These are phyloP conservation scores for Dicycla oo DNA, from an alignment of 2,888 invertebrate genomes.

Conservation along the genomic window DNA sequence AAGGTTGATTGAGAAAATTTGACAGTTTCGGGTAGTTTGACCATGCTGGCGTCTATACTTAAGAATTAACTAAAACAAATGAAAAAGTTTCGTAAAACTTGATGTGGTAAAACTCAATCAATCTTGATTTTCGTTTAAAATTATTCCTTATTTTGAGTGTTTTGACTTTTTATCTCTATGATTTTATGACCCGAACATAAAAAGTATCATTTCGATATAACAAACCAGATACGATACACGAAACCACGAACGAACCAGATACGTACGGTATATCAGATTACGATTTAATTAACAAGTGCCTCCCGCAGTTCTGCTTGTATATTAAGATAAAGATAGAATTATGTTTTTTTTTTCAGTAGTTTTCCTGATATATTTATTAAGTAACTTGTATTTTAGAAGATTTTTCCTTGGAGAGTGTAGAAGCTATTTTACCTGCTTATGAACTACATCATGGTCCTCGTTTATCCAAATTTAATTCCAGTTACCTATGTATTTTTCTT, in stretches of 20 bases:
- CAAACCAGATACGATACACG: too few relatives aligned
- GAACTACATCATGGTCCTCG: not conserved
- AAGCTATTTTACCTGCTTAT: not conserved
- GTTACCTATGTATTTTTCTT: too few relatives aligned
- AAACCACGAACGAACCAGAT: too few relatives aligned
- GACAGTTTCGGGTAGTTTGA: too few relatives aligned
- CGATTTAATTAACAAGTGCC: not conserved
- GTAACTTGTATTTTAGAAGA: not conserved
- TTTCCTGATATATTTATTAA: not conserved
- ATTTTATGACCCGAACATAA: slow-evolving; percentile 12
- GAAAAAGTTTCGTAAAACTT: not conserved
- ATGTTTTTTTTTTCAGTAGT: not conserved
- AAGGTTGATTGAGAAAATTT: too few relatives aligned
- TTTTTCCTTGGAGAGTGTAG: not conserved
- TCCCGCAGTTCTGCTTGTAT: not conserved
- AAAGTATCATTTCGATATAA: not conserved
- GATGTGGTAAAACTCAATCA: not conserved
- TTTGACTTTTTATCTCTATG: not conserved
- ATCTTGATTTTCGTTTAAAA: not conserved
- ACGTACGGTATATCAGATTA: slow-evolving; percentile 5
- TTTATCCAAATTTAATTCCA: not conserved
- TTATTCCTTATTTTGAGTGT: not conserved
- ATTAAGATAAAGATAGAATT: not conserved
- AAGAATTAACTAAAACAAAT: not conserved
- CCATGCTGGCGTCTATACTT: not conserved